Evolutionary conservation across 2,888 invertebrate genomes (phyloP).

Genomic region (Sycophila texana): DNA sequence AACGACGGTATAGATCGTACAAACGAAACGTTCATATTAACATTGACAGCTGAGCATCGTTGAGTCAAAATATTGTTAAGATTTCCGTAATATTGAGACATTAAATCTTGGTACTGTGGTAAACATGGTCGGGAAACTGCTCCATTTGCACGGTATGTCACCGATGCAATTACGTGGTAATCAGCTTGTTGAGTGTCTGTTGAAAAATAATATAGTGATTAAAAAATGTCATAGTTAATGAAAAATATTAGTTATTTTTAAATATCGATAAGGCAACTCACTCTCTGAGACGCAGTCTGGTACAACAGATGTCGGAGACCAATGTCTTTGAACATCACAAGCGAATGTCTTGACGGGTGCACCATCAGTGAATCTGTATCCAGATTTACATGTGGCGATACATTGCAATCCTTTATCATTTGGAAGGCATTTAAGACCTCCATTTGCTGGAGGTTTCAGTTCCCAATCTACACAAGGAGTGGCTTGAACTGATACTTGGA

Average conservation of each 20-base stretch:
- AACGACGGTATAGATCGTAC: slow-evolving; percentile 88
- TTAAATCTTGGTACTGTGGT: slow-evolving; percentile 88
- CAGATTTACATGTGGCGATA: slow-evolving; percentile 91
- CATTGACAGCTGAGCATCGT: slow-evolving; percentile 95
- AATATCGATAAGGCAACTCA: slow-evolving; percentile 73
- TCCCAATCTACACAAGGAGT: slow-evolving; percentile 97
- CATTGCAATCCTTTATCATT: slow-evolving; percentile 91
- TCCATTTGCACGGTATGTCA: slow-evolving; percentile 92
- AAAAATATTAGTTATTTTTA: slow-evolving; percentile 16
- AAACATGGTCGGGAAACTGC: slow-evolving; percentile 91
- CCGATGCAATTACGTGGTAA: slow-evolving; percentile 91
- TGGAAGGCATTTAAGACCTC: slow-evolving; percentile 90
- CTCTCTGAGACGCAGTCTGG: slow-evolving; percentile 97
- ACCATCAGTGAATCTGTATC: slow-evolving; percentile 93
- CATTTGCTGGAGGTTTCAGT: slow-evolving; percentile 90
- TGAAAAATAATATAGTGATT: slow-evolving; percentile 39
- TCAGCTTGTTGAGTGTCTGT: slow-evolving; percentile 95
- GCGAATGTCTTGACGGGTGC: slow-evolving; percentile 91
- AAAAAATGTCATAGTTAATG: background rate
- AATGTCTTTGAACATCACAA: slow-evolving; percentile 87
- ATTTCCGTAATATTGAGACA: slow-evolving; percentile 87
- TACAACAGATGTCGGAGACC: slow-evolving; percentile 92
- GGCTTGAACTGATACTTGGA: slow-evolving; percentile 95
- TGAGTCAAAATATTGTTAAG: slow-evolving; percentile 90
- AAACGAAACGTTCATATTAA: slow-evolving; percentile 95